A percentile compares a stretch with the other conserved stretches of the same genome.
Conservation (phyloP, 2,797 vertebrate genomes). For the Todus mexicanus region DNA sequence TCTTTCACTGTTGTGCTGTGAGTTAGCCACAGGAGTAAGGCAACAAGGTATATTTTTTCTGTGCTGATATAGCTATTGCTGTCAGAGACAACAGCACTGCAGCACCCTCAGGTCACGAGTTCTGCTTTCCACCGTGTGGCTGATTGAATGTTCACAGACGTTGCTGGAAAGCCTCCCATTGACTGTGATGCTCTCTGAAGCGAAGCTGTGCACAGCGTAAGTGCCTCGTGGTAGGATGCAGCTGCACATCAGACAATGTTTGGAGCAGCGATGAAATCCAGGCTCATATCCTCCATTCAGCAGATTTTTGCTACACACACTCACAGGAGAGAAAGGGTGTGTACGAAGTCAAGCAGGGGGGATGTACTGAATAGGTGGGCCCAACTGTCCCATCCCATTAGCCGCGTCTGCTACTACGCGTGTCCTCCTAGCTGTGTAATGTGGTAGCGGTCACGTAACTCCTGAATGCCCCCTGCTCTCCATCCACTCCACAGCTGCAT, state of each 20-base stretch:
- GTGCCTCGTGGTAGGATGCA: not conserved
- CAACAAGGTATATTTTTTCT: not conserved
- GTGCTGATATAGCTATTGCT: not conserved
- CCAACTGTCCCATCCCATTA: not conserved
- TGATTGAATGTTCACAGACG: not conserved
- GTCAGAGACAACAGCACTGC: not conserved
- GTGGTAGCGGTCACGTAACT: not conserved
- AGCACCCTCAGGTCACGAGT: not conserved
- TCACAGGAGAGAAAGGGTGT: not conserved
- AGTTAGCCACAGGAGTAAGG: not conserved
- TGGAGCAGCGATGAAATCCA: not conserved
- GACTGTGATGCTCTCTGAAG: not conserved
- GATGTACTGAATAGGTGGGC: not conserved
- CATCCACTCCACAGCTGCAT: not conserved
- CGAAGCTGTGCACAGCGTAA: not conserved
- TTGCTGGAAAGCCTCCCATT: not conserved
- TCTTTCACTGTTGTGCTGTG: not conserved
- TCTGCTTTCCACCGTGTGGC: not conserved
- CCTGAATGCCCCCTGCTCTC: not conserved
- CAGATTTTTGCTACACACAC: rapidly evolving
- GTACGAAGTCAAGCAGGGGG: not conserved
- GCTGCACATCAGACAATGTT: not conserved
- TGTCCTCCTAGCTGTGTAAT: not conserved
- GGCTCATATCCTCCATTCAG: rapidly evolving
- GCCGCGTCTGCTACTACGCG: rapidly evolving